Conservation (phyloP, 1,140 invertebrate species). For the Pseudachorutes palmiensis region DNA sequence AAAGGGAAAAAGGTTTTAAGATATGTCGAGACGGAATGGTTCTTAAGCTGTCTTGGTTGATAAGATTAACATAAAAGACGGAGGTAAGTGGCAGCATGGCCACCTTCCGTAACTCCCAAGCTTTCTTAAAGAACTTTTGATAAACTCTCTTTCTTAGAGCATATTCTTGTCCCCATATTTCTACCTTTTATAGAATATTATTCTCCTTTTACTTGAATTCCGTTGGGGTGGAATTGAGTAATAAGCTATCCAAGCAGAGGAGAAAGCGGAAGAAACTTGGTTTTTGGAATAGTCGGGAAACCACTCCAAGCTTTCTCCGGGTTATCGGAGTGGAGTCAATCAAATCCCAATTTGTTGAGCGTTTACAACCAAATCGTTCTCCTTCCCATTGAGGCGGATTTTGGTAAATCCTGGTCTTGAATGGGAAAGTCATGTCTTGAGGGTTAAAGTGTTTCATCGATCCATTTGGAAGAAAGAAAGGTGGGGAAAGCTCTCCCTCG, state of each 20-base stretch:
- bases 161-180: background rate
- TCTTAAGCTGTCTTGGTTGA: background rate
- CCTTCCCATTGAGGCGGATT: background rate
- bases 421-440: conserved; percentile 20
- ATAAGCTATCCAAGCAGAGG: background rate
- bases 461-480: background rate
- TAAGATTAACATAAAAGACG: background rate
- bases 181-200: background rate
- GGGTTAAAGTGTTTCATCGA: conserved; percentile 18
- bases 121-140: no score
- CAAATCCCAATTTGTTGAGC: conserved; percentile 18
- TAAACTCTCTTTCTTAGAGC: background rate
- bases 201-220: background rate
- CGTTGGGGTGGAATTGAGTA: background rate
- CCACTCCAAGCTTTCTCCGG: background rate
- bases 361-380: conserved; percentile 19
- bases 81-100: background rate
- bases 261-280: no score
- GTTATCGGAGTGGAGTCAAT: background rate
- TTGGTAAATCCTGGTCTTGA: background rate
- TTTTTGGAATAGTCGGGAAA: no score
- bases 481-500: background rate
- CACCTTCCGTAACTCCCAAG: background rate
- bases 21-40: background rate
- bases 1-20: background rate